A percentile compares a stretch with the other conserved stretches of the same genome.
Conservation (phyloP, 1,140 invertebrate genomes). For the Drosophila virilis region DNA sequence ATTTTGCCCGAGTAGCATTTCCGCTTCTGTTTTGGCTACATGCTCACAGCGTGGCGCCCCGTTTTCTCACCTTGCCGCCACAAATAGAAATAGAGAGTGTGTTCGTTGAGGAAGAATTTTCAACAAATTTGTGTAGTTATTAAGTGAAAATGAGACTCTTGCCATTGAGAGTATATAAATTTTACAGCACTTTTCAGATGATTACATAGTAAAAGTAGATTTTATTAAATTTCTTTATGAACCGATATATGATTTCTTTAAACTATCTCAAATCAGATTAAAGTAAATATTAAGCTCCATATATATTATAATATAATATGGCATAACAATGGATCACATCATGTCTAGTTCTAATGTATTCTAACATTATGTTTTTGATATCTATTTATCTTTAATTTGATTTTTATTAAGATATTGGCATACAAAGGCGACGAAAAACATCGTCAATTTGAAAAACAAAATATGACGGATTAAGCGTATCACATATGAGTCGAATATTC, state of each 20-base stretch:
- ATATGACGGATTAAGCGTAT: background rate
- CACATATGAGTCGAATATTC: too few species aligned
- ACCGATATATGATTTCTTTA: too few species aligned
- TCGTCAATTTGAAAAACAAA: background rate
- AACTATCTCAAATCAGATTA: too few species aligned
- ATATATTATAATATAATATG: too few species aligned
- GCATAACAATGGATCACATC: too few species aligned
- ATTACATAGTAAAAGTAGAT: too few species aligned
- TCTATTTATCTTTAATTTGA: background rate
- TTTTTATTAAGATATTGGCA: background rate
- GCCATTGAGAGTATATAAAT: background rate
- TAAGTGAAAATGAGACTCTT: background rate
- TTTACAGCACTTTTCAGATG: background rate
- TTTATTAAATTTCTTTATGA: too few species aligned
- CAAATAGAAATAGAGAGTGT: background rate
- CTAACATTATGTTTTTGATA: too few species aligned
- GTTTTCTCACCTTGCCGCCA: background rate
- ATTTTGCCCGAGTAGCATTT: constrained; percentile 37
- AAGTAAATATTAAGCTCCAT: too few species aligned
- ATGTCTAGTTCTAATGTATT: too few species aligned
- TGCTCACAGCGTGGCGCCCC: background rate
- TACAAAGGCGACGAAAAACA: too few species aligned
- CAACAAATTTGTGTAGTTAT: constrained; percentile 1
- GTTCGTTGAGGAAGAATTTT: background rate
- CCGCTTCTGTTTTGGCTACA: constrained; percentile 22